phyloP scores from a whole-genome alignment of 2,797 vertebrate genomes.

The Peromyscus melanophrys region DNA sequence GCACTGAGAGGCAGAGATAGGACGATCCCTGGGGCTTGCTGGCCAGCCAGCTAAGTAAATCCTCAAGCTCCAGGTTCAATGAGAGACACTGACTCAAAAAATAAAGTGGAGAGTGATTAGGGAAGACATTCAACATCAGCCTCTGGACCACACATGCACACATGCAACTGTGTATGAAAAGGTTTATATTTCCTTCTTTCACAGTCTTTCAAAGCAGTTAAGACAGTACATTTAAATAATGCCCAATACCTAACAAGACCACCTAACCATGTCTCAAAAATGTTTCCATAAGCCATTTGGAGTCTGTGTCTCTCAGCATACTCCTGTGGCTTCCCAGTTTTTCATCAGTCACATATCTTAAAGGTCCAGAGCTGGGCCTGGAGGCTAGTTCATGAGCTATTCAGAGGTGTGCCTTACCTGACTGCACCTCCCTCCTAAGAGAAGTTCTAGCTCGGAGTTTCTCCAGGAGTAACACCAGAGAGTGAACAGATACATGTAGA shows the following conservation, averaged over 20 bases:
- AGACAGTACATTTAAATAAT: neutral
- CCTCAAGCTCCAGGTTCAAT: neutral
- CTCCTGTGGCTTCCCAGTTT: neutral
- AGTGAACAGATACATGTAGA: neutral
- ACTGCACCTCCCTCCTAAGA: neutral
- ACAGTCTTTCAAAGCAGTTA: neutral
- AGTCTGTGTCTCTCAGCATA: neutral
- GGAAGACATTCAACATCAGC: neutral
- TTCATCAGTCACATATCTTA: neutral
- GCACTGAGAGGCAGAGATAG: neutral
- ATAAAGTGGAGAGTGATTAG: neutral
- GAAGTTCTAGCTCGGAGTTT: neutral
- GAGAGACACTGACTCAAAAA: neutral
- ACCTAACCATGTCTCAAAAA: neutral
- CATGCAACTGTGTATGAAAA: too few relatives aligned
- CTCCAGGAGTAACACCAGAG: neutral
- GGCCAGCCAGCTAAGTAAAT: neutral
- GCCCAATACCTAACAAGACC: neutral
- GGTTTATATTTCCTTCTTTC: slow-evolving; percentile 22
- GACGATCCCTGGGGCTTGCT: neutral
- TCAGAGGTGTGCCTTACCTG: neutral
- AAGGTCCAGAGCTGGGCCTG: neutral
- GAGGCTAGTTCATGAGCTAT: neutral
- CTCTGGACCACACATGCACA: neutral
- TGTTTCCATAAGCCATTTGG: neutral